Percentiles rank a stretch among this genome's conserved stretches.
Evolutionary conservation across 2,113 vertebrate species (phyloP).

Genomic region (Neomonachus schauinslandi): DNA sequence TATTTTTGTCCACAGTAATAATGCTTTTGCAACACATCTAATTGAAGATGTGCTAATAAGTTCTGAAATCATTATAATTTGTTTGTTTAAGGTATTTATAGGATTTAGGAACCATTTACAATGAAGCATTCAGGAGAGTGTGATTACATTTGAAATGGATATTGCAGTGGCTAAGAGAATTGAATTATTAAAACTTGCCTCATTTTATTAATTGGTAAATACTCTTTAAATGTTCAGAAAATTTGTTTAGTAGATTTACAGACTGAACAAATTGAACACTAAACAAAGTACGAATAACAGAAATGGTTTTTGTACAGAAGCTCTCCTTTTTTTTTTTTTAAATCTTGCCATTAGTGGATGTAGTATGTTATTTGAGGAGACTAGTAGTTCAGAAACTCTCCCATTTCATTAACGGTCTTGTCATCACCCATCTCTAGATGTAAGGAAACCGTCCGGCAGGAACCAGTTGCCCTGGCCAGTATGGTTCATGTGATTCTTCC

Average conservation of each 20-base stretch:
- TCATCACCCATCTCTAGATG: not conserved
- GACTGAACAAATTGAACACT: not conserved
- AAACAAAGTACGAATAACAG: not conserved
- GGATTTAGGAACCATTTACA: not conserved
- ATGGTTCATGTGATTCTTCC: not conserved
- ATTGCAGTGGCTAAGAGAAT: constrained; percentile 20
- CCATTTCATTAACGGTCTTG: not conserved
- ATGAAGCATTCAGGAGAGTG: not conserved
- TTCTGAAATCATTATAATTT: not conserved
- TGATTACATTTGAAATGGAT: constrained; percentile 18
- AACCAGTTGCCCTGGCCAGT: not conserved
- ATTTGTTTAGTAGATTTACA: not conserved
- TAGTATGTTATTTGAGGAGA: no score
- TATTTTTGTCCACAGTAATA: not conserved
- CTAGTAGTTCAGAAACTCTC: not conserved
- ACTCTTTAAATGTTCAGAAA: not conserved
- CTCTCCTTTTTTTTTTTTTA: not conserved
- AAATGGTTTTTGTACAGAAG: not conserved
- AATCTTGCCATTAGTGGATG: no score
- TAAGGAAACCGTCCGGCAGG: not conserved
- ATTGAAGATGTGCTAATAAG: not conserved
- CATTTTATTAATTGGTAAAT: not conserved
- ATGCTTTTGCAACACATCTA: not conserved
- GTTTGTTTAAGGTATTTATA: not conserved
- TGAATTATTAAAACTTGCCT: not conserved